A percentile compares a stretch with the other conserved stretches of the same genome.
Conservation (phyloP, 2,113 vertebrate species). For the Hypomesus transpacificus region DNA sequence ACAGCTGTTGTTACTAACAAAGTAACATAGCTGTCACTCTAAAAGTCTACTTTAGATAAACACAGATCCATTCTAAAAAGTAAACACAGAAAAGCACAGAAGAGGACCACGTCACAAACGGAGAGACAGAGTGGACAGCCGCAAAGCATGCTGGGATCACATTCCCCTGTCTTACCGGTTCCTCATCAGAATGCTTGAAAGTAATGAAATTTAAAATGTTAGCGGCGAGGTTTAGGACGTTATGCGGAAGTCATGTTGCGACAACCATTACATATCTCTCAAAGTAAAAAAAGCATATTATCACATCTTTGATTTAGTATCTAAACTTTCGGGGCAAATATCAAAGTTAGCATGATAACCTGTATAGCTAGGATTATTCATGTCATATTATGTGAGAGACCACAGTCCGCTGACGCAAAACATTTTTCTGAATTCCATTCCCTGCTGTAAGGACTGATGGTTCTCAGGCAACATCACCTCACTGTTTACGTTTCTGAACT, state of each 20-base stretch:
- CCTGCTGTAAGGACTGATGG: constrained; percentile 12
- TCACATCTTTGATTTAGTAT: too few relatives aligned
- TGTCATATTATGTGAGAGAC: constrained; percentile 24
- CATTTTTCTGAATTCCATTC: constrained; percentile 50
- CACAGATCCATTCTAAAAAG: neutral
- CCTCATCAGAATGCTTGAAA: constrained; percentile 94
- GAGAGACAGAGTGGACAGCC: constrained; percentile 37
- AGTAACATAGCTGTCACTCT: too few relatives aligned
- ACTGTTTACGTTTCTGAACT: constrained; percentile 47
- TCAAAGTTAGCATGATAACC: neutral
- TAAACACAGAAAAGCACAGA: constrained; percentile 40
- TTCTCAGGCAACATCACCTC: constrained; percentile 39
- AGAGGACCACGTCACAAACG: constrained; percentile 58
- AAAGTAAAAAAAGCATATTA: neutral
- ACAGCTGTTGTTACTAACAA: too few relatives aligned
- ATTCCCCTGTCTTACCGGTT: constrained; percentile 82
- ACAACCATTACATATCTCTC: neutral
- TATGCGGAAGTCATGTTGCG: constrained; percentile 43
- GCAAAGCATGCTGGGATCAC: constrained; percentile 34
- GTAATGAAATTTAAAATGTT: constrained; percentile 71
- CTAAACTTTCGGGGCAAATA: neutral
- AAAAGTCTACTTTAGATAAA: neutral
- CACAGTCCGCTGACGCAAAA: constrained; percentile 31
- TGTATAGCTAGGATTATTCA: constrained; percentile 13
- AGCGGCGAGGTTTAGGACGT: constrained; percentile 57